Evolutionary conservation across 2,797 vertebrate genomes (phyloP).

Genomic region (Pangasius macronema): DNA sequence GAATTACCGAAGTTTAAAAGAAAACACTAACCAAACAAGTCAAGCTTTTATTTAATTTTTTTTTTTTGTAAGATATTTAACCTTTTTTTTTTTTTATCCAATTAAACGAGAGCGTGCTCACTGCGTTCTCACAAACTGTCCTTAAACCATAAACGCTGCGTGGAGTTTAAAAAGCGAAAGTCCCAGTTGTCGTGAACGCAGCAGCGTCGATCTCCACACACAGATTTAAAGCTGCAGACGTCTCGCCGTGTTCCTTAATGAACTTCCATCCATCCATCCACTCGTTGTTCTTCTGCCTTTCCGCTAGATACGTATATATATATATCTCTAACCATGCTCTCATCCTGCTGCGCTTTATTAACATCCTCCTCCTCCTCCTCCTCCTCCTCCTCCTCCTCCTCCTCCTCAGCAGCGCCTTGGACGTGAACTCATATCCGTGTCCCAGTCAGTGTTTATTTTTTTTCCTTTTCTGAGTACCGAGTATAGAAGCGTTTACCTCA

Average conservation of each 20-base stretch:
- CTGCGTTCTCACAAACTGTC: not conserved
- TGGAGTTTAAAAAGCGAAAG: no score
- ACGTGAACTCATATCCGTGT: not conserved
- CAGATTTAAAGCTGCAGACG: not conserved
- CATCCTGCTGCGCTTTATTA: not conserved
- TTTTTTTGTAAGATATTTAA: not conserved
- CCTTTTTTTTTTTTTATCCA: no score
- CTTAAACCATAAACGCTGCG: not conserved
- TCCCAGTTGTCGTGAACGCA: not conserved
- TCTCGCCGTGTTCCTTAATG: not conserved
- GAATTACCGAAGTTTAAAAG: not conserved
- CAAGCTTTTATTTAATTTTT: not conserved
- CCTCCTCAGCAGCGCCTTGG: not conserved
- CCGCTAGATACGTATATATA: not conserved
- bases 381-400: not conserved
- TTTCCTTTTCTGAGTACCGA: no score
- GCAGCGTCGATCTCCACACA: not conserved
- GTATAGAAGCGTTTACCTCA: not conserved
- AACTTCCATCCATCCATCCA: not conserved
- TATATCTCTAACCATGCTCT: not conserved
- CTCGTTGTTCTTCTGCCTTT: not conserved
- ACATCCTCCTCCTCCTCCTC: not conserved
- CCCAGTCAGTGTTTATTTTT: not conserved
- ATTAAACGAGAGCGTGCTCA: not conserved
- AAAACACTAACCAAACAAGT: not conserved